Evolutionary conservation across 2,888 invertebrate species (phyloP), one percentile per base, ranked within the genome.

Genomic region (Cosmia pyralina): DNA sequence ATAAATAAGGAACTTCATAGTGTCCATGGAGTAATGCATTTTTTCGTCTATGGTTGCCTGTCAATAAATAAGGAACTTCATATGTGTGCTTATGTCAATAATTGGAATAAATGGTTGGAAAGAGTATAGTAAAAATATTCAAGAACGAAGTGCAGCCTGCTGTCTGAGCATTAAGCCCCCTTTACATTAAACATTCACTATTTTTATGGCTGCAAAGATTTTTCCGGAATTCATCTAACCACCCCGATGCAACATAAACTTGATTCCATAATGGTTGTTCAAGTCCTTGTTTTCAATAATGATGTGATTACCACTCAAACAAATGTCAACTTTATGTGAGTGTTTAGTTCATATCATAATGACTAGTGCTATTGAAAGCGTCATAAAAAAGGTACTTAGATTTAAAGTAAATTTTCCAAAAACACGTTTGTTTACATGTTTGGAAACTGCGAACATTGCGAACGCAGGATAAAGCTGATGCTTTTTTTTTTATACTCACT

Each of bases 401-500:
- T 8, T n/a, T n/a, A n/a, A 52, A 52, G 52, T 52, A 0, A n/a
- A n/a, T n/a, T 52, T 52, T 52, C n/a, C 0, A 50, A 52, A n/a
- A 52, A n/a, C 10, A n/a, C 10, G 8, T 50, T 52, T 52, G 50
- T 52, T 52, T 52, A n/a, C 50, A 52, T 52, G 50, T 52, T 52
- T 52, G 50, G 19, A 50, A 50, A n/a, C 10, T n/a, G n/a, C n/a
- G n/a, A n/a, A 19, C 19, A 50, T 50, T 50, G 19, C n/a, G n/a
- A 52, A 52, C n/a, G 52, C 52, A n/a, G n/a, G 1, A n/a, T 52
- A 11, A 4, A 52, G 10, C n/a, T 4, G 4, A n/a, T n/a, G 50
- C n/a, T n/a, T 52, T 22, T 38, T 38, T 65, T 41, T 53, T 11
- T 2, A 22, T 41, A 19, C 55, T 22, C 50, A 69, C 75, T 85